phyloP scores from a whole-genome alignment of 2,888 invertebrate species.

The Arge pagana region DNA sequence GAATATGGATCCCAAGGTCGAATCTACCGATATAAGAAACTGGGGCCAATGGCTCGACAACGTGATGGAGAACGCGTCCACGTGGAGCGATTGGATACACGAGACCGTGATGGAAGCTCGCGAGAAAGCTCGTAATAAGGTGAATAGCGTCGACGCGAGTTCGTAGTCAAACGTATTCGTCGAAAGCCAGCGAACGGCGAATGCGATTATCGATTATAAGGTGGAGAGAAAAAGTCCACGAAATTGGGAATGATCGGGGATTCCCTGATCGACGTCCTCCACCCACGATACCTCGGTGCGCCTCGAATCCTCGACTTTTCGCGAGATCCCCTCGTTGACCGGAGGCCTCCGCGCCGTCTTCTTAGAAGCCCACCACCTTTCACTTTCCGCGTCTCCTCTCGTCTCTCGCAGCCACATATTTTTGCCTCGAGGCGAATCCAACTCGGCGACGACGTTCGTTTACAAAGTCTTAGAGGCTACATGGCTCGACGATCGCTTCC shows the following conservation, averaged over 20 bases:
- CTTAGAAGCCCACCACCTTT: slow-evolving; percentile 1
- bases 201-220: too few species aligned
- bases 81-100: slow-evolving; percentile 18
- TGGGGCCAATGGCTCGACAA: slow-evolving; percentile 15
- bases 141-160: slow-evolving; percentile 7
- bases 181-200: too few species aligned
- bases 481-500: not conserved
- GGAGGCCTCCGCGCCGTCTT: not conserved
- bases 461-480: slow-evolving; percentile 9
- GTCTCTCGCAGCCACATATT: not conserved
- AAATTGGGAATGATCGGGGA: not conserved
- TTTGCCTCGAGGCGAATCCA: slow-evolving; percentile 6
- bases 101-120: slow-evolving; percentile 13
- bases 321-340: not conserved
- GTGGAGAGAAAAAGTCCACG: too few species aligned
- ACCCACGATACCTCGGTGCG: not conserved
- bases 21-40: slow-evolving; percentile 15
- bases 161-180: too few species aligned
- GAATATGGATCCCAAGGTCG: slow-evolving; percentile 3
- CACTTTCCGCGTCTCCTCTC: slow-evolving; percentile 18
- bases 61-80: slow-evolving; percentile 15
- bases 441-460: not conserved
- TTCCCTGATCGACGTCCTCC: not conserved
- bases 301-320: not conserved
- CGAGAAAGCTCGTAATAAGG: slow-evolving; percentile 15